Evolutionary conservation across 2,113 vertebrate species (phyloP).

Genomic region (Dicaeum eximium): DNA sequence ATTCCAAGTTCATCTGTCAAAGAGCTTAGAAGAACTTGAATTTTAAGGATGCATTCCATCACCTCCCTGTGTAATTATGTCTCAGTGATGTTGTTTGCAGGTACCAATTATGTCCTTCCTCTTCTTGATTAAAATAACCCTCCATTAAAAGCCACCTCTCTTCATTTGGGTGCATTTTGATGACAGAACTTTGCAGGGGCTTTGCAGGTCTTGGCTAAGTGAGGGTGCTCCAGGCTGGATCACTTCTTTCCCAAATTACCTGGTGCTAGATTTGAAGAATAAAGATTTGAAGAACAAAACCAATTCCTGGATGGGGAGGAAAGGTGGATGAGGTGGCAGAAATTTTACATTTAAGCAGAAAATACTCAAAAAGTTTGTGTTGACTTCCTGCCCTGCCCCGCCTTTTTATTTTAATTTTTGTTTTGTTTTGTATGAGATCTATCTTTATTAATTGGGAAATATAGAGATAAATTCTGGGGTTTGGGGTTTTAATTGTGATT

Average conservation of each 20-base stretch:
- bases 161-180: not conserved
- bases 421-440: not conserved
- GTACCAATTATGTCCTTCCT: not conserved
- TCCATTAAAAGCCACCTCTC: not conserved
- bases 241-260: not conserved
- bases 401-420: too few relatives aligned
- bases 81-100: not conserved
- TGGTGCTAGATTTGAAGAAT: not conserved
- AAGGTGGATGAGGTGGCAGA: not conserved
- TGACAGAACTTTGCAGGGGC: not conserved
- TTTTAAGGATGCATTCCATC: not conserved
- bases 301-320: not conserved
- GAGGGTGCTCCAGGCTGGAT: not conserved
- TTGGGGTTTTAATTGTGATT: not conserved
- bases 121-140: not conserved
- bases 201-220: not conserved
- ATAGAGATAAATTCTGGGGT: not conserved
- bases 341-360: not conserved
- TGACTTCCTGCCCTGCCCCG: accelerated
- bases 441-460: not conserved
- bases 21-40: not conserved
- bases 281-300: not conserved
- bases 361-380: not conserved
- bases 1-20: not conserved
- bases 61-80: not conserved